phyloP scores from a whole-genome alignment of 2,888 invertebrate species.

The Zygothrica quintamaculata region DNA sequence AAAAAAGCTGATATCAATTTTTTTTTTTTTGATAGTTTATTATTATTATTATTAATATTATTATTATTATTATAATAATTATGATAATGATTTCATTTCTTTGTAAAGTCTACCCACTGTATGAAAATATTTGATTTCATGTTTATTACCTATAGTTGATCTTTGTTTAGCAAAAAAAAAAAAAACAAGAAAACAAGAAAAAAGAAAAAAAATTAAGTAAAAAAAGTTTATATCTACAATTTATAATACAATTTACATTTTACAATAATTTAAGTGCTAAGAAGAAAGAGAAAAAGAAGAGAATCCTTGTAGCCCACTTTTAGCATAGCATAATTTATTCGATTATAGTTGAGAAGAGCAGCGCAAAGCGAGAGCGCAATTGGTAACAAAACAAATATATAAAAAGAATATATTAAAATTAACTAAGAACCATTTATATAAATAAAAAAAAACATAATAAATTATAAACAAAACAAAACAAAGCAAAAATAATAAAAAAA shows the following conservation, averaged over 20 bases:
- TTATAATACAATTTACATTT: constrained; percentile 29
- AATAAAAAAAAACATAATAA: background rate
- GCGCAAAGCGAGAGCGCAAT: constrained; percentile 35
- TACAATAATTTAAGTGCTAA: constrained; percentile 48
- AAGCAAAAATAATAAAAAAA: no score
- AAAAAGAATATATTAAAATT: background rate
- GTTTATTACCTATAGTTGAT: constrained; percentile 70
- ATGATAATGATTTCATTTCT: constrained; percentile 36
- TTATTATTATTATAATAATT: constrained; percentile 24
- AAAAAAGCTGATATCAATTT: constrained; percentile 32
- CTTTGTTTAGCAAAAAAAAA: constrained; percentile 76
- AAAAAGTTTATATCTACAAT: constrained; percentile 48
- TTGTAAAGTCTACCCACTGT: constrained; percentile 34
- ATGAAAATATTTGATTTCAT: constrained; percentile 45
- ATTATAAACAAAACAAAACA: background rate
- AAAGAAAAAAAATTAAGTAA: no score
- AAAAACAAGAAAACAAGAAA: no score
- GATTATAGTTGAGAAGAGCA: constrained; percentile 48
- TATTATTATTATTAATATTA: no score
- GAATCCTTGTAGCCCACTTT: constrained; percentile 61
- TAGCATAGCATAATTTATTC: constrained; percentile 77
- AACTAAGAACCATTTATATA: no score
- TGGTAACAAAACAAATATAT: constrained; percentile 6
- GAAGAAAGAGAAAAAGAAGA: no score
- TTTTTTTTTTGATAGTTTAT: no score